Evolutionary conservation across 2,113 vertebrate species (phyloP).

Genomic region (Hyla sarda): DNA sequence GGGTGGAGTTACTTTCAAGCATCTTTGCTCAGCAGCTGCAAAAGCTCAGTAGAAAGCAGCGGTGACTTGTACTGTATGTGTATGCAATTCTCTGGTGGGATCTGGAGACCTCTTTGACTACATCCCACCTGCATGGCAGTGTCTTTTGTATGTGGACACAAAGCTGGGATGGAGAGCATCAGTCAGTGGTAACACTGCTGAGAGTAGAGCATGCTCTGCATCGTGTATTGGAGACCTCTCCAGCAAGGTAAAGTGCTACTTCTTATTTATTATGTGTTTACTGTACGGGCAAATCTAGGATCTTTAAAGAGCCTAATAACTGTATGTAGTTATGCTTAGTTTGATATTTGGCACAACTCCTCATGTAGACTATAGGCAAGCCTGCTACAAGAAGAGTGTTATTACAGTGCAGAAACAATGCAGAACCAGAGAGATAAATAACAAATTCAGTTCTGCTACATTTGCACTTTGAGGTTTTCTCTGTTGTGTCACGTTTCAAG

Average conservation of each 20-base stretch:
- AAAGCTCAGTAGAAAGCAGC: constrained; percentile 14
- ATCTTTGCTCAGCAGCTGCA: constrained; percentile 26
- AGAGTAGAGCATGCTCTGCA: constrained; percentile 47
- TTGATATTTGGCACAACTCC: background rate
- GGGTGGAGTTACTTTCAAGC: constrained; percentile 53
- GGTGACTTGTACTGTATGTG: background rate
- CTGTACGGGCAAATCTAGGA: background rate
- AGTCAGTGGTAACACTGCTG: constrained; percentile 24
- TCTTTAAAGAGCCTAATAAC: too few species aligned
- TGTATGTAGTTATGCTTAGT: background rate
- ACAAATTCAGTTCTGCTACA: background rate
- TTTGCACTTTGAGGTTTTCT: background rate
- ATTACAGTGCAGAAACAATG: background rate
- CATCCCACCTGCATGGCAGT: constrained; percentile 3
- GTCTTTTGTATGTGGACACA: constrained; percentile 11
- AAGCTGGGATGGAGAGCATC: constrained; percentile 3
- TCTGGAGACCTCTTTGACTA: background rate
- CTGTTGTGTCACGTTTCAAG: constrained; percentile 8
- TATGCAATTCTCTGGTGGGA: background rate
- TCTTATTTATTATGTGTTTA: background rate
- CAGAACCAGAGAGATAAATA: background rate
- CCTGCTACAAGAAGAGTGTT: background rate
- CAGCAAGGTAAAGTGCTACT: constrained; percentile 28
- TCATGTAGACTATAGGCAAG: background rate
- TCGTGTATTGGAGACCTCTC: background rate